phyloP scores from a whole-genome alignment of 2,113 vertebrate species.

The Kryptolebias marmoratus region DNA sequence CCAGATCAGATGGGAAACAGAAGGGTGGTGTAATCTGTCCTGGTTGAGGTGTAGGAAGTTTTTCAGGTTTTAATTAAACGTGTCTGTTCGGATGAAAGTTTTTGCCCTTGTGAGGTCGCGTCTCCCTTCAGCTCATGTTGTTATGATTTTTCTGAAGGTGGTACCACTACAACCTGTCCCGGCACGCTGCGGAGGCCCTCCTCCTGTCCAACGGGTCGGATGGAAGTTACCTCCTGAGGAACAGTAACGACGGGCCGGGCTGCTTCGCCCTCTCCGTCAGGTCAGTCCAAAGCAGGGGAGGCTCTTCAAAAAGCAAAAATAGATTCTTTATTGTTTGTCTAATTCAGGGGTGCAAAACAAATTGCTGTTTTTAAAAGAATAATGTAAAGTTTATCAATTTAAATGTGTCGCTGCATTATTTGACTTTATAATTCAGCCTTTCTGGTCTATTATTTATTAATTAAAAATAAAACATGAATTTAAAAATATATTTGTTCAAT shows the following conservation, averaged over 20 bases:
- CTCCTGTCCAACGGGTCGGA: conserved; percentile 92
- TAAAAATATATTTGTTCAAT: too few relatives aligned
- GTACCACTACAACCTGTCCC: conserved; percentile 90
- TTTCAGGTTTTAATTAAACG: too few relatives aligned
- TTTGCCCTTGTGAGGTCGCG: background rate
- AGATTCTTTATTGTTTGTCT: background rate
- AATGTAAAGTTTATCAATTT: too few relatives aligned
- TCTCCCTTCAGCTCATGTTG: background rate
- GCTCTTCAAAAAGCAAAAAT: background rate
- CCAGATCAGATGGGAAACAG: too few relatives aligned
- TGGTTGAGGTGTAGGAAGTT: too few relatives aligned
- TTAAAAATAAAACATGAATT: too few relatives aligned
- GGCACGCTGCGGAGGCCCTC: conserved; percentile 91
- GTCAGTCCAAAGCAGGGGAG: conserved; percentile 69
- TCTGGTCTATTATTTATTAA: too few relatives aligned
- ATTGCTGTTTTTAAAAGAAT: too few relatives aligned
- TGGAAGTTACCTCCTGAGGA: conserved; percentile 93
- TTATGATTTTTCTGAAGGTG: conserved; percentile 79
- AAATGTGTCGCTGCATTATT: too few relatives aligned
- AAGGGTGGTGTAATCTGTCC: too few relatives aligned
- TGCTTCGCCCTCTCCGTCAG: conserved; percentile 92
- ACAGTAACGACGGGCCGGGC: conserved; percentile 84
- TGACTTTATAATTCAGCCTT: too few relatives aligned
- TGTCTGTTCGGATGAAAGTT: background rate
- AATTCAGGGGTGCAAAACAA: too few relatives aligned